Conservation (phyloP, 2,797 vertebrate genomes). For the Steatocranus sp. region DNA sequence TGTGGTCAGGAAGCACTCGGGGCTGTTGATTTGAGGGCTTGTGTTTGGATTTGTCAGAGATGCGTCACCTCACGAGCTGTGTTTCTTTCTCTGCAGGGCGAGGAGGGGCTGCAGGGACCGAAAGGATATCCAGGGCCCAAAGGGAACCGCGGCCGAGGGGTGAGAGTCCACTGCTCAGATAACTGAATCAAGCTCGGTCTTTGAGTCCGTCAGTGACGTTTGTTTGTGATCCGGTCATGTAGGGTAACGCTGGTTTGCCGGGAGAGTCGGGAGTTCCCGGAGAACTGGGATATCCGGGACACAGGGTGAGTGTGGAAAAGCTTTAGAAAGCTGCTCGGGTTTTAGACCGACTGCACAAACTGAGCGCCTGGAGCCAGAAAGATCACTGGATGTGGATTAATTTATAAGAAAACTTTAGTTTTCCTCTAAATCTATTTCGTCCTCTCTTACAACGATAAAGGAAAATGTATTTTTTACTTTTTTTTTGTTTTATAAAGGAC, state of each 20-base stretch:
- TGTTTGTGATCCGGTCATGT: background rate
- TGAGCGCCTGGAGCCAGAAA: background rate
- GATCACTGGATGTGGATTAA: background rate
- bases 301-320: conserved; percentile 52
- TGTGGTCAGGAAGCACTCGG: background rate
- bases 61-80: background rate
- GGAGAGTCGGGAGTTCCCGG: conserved; percentile 56
- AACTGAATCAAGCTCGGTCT: accelerated
- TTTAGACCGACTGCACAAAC: background rate
- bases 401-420: background rate
- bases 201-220: accelerated
- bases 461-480: too few relatives aligned
- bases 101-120: conserved; percentile 71
- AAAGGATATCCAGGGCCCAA: conserved; percentile 77
- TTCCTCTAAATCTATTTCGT: background rate
- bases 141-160: conserved; percentile 79
- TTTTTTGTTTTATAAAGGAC: too few relatives aligned
- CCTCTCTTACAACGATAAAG: background rate
- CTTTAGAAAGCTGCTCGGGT: background rate
- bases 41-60: background rate
- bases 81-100: conserved; percentile 69
- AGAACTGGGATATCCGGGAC: conserved; percentile 54
- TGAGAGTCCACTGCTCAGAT: conserved; percentile 46
- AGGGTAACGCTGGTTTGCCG: conserved; percentile 64
- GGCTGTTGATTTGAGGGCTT: background rate